Conservation (phyloP, 2,113 vertebrate species). For the Hassar affinis region DNA sequence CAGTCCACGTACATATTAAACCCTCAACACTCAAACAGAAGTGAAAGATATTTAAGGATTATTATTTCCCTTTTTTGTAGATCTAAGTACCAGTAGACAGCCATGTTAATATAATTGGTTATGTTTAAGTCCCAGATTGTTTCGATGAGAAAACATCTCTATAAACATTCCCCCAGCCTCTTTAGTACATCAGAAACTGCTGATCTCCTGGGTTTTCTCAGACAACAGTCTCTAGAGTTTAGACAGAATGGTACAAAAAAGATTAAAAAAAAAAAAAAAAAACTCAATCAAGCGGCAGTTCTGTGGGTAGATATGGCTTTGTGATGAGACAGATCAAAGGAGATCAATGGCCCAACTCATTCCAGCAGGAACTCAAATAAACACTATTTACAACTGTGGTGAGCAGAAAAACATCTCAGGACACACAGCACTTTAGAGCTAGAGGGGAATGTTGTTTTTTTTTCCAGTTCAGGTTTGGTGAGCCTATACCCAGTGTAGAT, state of each 20-base stretch:
- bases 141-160: no score
- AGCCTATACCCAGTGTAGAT: background rate
- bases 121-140: background rate
- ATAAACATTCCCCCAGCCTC: no score
- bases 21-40: background rate
- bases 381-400: background rate
- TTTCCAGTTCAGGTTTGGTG: background rate
- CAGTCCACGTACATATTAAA: background rate
- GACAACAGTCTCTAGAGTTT: no score
- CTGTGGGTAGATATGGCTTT: background rate
- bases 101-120: no score
- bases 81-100: background rate
- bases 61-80: no score
- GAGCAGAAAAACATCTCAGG: background rate
- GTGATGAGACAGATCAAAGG: background rate
- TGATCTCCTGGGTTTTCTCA: background rate
- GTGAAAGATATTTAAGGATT: background rate
- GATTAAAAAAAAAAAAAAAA: background rate
- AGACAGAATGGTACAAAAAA: background rate
- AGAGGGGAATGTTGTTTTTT: background rate
- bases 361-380: background rate
- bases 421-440: background rate
- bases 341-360: background rate
- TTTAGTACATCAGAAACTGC: no score
- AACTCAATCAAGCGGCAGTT: background rate